Base-by-base conservation (phyloP, 2,113 vertebrate species). In the Chaetorhynchus papuensis region DNA sequence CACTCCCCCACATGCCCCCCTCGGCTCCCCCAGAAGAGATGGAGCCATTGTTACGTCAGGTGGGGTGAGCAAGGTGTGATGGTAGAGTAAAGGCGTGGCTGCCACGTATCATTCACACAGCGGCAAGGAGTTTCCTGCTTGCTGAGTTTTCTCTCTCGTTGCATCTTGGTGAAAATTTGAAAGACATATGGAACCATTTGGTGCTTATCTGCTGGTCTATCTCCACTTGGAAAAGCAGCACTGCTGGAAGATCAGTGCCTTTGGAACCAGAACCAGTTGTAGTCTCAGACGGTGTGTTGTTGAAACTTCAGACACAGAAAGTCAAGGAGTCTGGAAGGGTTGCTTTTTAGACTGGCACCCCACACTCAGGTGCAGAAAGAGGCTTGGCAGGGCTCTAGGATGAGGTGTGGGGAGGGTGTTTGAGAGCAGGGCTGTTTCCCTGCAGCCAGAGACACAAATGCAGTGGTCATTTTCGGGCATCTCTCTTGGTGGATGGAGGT, bases 21-120 rank as follows among this genome's bases (percentile, higher is more conserved):
- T 37, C 13, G 53, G 24, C 18, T 63, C 26, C 26, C 21, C 28
- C 1, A 1, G 22, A 52, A 42, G 31, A 56, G 13, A 4, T 0
- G 5, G n/a, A n/a, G 7, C 4, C 0, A 0, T 4, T 26, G 33
- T 50, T 28, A 24, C 6, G 3, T 22, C 54, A 11, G 9, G 23
- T 26, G 26, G 70, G 65, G 33, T 15, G 6, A 0, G 0, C 10
- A 33, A 61, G 26, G 15, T 41, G 15, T 44, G 41, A 18, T 5
- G 30, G 35, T 7, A 9, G 3, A 44, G 57, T 49, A 27, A 83
- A 61, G 64, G 12, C 1, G 1, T 42, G 19, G 13, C 42, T 60
- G 17, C 31, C 31, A 6, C 5, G 0, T 26, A 4, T 20, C 44
- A 30, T 60, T 37, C 56, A 47, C 15, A 6, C 7, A 6, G 27